Evolutionary conservation across 2,797 vertebrate species (phyloP), one percentile per base, ranked within the genome.

Genomic region (Ceyx erithaca): DNA sequence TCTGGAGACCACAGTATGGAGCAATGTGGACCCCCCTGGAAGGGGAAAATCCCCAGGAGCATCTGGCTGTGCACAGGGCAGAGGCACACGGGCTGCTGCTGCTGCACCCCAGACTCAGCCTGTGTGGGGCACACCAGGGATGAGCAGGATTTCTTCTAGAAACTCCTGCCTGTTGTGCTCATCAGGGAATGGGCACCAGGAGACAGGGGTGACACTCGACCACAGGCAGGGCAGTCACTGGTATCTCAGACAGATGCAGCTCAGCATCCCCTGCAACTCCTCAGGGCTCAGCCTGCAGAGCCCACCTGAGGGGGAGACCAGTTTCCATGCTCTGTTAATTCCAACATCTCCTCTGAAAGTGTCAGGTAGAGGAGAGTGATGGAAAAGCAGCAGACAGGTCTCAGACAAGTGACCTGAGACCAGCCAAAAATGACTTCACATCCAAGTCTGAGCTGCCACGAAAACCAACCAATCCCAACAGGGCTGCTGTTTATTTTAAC

Each of bases 251-350:
- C 6, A 23, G 21, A 41, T 19, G 25, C 49, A 19, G 6, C 2
- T 1, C 40, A 19, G 51, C 59, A 48, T 28, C 41, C 68, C 48
- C 40, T 9, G 9, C 14, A 57, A 43, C 33, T 28, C 68, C 71
- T 8, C 1, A 0, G 59, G 68, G 37, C 51, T 49, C 22, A 20
- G 31, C 37, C 70, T 3, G 15, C 35, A 54, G 45, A 41, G n/a
- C 33, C 23, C 40, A 9, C 7, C 55, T 21, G 51, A 49, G 57
- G 14, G 23, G 11, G 26, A 28, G 11, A 26, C 5, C n/a, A 12
- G 10, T 20, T 58, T 43, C 46, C 62, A 30, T 0, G 0, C 9
- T 6, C 46, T 2, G 3, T 37, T 18, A 13, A 14, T 12, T 22
- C 66, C 49, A 18, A 4, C 12, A 19, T 43, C 49, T 66, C 52